Conservation (phyloP, 2,888 invertebrate species). For the Sarcophaga carnaria region DNA sequence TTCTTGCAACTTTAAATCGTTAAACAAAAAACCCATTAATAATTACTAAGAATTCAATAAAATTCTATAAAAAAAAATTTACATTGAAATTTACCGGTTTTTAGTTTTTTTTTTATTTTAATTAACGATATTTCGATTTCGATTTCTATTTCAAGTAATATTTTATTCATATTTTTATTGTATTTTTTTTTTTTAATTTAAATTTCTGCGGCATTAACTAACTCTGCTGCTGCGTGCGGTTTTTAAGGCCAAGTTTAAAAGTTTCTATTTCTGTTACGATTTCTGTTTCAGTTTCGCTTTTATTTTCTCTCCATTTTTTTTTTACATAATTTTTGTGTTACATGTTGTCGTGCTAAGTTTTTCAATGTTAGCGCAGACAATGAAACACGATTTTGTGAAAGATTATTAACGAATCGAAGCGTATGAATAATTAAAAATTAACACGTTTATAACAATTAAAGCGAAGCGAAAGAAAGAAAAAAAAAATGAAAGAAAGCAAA, state of each 20-base stretch:
- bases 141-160: too few species aligned
- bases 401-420: neutral
- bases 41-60: neutral
- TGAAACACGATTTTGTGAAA: conserved; percentile 39
- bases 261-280: neutral
- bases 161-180: too few species aligned
- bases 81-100: conserved; percentile 22
- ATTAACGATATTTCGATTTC: too few species aligned
- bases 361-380: conserved; percentile 64
- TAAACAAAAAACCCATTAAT: too few species aligned
- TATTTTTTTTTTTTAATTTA: too few species aligned
- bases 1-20: too few species aligned
- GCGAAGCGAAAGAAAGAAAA: neutral
- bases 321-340: conserved; percentile 10
- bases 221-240: too few species aligned
- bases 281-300: too few species aligned
- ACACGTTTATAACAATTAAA: conserved; percentile 53
- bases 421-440: conserved; percentile 43
- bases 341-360: conserved; percentile 1
- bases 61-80: conserved; percentile 19
- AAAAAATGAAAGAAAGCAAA: too few species aligned
- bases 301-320: neutral
- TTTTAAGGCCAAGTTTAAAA: conserved; percentile 39
- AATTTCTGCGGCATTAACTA: too few species aligned
- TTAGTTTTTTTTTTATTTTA: neutral